Base-by-base conservation (phyloP, 2,113 vertebrate species). In the Chitala chitala region DNA sequence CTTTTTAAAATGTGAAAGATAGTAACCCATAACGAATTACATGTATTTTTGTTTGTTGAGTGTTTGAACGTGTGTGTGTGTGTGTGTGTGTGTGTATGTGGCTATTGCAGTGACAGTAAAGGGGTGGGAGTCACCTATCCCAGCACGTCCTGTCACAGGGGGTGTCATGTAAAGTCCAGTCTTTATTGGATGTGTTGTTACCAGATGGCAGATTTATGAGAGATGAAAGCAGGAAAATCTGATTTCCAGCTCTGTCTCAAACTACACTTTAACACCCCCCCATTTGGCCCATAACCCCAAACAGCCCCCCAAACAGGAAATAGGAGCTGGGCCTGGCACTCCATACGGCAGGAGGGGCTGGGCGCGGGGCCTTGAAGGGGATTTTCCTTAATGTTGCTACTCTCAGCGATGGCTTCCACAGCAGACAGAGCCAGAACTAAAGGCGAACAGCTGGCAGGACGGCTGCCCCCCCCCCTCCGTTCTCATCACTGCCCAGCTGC, bases 171-270 rank as follows among this genome's bases (percentile, higher is more conserved):
- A 87, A 88, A 88, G 86, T 84, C 81, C 75, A 73, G 74, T 85
- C 84, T 82, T 88, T 87, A 87, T 84, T 89, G 88, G 89, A 86
- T 71, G 73, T 78, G 82, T 80, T 76, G 79, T 78, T 81, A 84
- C 89, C 90, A 90, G 86, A 89, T 89, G 89, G 82, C 78, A 87
- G 84, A 89, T 89, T 85, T 86, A 88, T 89, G 84, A 81, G 81
- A 90, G 88, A 90, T 90, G 85, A 91, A 90, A 91, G 86, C 40
- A 24, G 29, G 73, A 84, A 89, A 88, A 90, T 91, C 88, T 87
- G 82, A 90, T 91, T 90, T 89, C 88, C 89, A 89, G 85, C 83
- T 77, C 80, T 83, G 86, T 88, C 88, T 83, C 78, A 81, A 69
- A 82, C 80, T 88, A 82, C 78, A 83, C 84, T 83, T 86, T 84